Evolutionary conservation across 2,113 vertebrate genomes (phyloP), one percentile per base, ranked within the genome.

Genomic region (Scomber scombrus): DNA sequence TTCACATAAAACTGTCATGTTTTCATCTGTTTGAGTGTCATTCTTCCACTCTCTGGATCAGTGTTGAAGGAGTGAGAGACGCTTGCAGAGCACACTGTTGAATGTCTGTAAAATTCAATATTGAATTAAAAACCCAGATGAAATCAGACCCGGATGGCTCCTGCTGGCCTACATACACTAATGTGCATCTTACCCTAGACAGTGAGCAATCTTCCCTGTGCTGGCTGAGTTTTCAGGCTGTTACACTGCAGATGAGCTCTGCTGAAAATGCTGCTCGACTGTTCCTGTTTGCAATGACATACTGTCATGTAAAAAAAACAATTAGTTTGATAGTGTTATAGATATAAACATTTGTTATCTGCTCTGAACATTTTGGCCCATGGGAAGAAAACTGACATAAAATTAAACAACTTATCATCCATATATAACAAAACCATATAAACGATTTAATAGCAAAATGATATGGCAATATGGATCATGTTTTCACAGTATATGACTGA

Each of bases 71-170:
- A 40, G 34, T 7, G 8, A 40, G 34, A 40, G 34, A 40, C 7
- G 34, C 34, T 71, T 71, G 69, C 72, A 54, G 83, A 82, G 50
- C 62, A 69, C 63, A 89, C 81, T 73, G 85, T 86, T 50, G 15
- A 55, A 78, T 60, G 63, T 85, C 87, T 78, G 73, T 78, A 46
- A 79, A 70, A 71, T 63, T 69, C 61, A 78, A 57, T 84, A 87
- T 82, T 80, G 66, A 77, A 84, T 83, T 72, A 85, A 70, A 85
- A 68, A 68, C 82, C 80, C 82, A 60, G 84, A 90, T 78, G 82
- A 85, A 88, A 88, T 87, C 74, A 77, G 51, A 76, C 29, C 43
- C n/a, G 54, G 74, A 74, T 76, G 74, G 29, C 47, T 81, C 78
- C 23, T 72, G 62, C 61, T 77, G 71, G 50, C 57, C 66, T 60